phyloP scores from a whole-genome alignment of 2,888 invertebrate species.

The Drosophila dives region DNA sequence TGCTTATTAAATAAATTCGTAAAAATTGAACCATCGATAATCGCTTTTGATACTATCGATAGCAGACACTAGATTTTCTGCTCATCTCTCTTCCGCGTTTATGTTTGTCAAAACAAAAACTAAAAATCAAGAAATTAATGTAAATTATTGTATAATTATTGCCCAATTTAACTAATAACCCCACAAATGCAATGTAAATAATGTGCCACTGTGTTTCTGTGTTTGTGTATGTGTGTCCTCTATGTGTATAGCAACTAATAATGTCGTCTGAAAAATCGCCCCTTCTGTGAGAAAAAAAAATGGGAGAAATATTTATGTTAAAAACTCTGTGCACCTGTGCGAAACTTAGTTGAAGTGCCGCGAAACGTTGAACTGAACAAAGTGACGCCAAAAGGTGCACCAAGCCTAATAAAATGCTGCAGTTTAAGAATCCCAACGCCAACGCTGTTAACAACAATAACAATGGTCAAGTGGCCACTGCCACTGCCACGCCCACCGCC shows the following conservation, averaged over 20 bases:
- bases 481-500: constrained; percentile 49
- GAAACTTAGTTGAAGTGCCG: constrained; percentile 16
- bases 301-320: constrained; percentile 35
- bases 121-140: constrained; percentile 32
- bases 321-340: constrained; percentile 26
- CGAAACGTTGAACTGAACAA: constrained; percentile 9
- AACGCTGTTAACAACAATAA: constrained; percentile 48
- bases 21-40: constrained; percentile 18
- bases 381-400: constrained; percentile 2
- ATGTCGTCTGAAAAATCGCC: constrained; percentile 31
- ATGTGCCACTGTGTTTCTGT: constrained; percentile 9
- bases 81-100: constrained; percentile 71
- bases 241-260: constrained; percentile 16
- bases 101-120: constrained; percentile 77
- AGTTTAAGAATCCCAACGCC: constrained; percentile 73
- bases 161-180: constrained; percentile 13
- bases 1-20: neutral
- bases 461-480: constrained; percentile 36
- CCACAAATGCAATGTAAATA: constrained; percentile 38
- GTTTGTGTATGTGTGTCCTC: constrained; percentile 16
- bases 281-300: constrained; percentile 41
- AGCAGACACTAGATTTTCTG: constrained; percentile 39
- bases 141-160: constrained; percentile 44
- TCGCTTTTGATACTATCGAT: constrained; percentile 16
- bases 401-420: constrained; percentile 65